Base-by-base conservation (phyloP, 2,888 invertebrate genomes). In the Tenthredo distinguenda region DNA sequence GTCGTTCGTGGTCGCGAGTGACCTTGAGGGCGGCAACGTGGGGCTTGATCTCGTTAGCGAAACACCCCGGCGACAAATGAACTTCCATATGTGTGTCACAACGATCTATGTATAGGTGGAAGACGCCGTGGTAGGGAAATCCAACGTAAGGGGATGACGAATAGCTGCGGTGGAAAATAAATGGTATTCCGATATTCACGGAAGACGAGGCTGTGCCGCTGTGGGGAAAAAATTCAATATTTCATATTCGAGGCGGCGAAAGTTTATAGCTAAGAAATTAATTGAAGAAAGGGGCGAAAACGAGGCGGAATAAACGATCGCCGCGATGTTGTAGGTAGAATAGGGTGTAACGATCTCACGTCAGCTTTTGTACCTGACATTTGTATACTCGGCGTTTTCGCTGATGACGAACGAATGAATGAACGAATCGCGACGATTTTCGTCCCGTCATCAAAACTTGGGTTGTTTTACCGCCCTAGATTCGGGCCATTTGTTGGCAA, bases 11-110 rank as follows among this genome's bases (percentile, higher is more conserved):
- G 50, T 77, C 10, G 31, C 18, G 31, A 5, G 10, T 40, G 50
- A 77, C 77, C 55, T 77, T 77, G 50, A 18, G 55, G n/a, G 34
- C 18, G 55, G 77, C 55, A 21, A 18, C 77, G 26, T 12, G 34
- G 77, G 55, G 18, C 55, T 34, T 77, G 77, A 77, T 77, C 77
- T 77, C 77, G 55, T 77, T 77, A 77, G 77, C 77, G 18, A 55
- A 77, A 77, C 77, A 34, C 77, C 77, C 55, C 7, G 18, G 50
- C 55, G 55, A 55, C 77, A 77, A 77, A 77, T 55, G 34, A 31
- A 34, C 31, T 77, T 77, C 34, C 77, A 50, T 31, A 47, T 10
- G 1, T 31, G 31, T 50, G 0, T 47, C 4, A 12, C 47, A 12
- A 50, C 31, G 12, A 2, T n/a, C 2, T 40, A 21, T 0, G n/a